These are phyloP conservation scores for Orbicella faveolata DNA, from an alignment of 64 coral and sea anemone genomes.

Conservation along the genomic window DNA sequence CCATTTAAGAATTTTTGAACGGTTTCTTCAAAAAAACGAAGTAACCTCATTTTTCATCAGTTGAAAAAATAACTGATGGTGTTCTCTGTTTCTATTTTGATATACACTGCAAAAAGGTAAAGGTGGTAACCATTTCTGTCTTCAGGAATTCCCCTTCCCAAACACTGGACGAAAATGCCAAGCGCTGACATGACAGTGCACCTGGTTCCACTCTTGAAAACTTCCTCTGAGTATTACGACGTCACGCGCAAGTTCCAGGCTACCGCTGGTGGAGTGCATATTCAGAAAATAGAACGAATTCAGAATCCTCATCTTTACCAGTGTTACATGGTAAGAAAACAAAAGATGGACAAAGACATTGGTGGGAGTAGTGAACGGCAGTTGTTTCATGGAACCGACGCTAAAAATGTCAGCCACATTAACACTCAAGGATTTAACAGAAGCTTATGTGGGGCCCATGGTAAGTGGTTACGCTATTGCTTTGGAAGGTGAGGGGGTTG, in stretches of 20 bases:
- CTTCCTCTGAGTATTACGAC: not conserved
- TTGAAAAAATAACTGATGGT: not conserved
- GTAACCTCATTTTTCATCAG: too few species aligned
- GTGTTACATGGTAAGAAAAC: slow-evolving; percentile 29
- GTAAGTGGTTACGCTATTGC: not conserved
- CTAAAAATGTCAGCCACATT: not conserved
- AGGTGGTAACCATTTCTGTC: not conserved
- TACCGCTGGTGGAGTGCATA: not conserved
- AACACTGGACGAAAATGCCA: not conserved
- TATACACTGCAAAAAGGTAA: not conserved
- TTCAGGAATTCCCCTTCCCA: slow-evolving; percentile 1
- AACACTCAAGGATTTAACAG: slow-evolving; percentile 21
- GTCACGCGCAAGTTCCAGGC: not conserved
- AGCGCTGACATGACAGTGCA: not conserved
- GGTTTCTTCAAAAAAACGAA: too few species aligned
- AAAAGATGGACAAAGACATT: slow-evolving; percentile 49
- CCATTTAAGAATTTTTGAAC: too few species aligned
- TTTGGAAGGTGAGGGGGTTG: too few species aligned
- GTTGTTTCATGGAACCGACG: not conserved
- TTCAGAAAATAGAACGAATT: slow-evolving; percentile 41
- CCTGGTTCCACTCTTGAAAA: not conserved
- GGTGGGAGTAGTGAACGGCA: slow-evolving; percentile 13
- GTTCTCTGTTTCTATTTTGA: not conserved
- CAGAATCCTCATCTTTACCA: slow-evolving; percentile 52
- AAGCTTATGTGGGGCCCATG: not conserved